These are phyloP conservation scores for Dolichopus griseipennis DNA, from an alignment of 2,888 invertebrate genomes.

Conservation along the genomic window DNA sequence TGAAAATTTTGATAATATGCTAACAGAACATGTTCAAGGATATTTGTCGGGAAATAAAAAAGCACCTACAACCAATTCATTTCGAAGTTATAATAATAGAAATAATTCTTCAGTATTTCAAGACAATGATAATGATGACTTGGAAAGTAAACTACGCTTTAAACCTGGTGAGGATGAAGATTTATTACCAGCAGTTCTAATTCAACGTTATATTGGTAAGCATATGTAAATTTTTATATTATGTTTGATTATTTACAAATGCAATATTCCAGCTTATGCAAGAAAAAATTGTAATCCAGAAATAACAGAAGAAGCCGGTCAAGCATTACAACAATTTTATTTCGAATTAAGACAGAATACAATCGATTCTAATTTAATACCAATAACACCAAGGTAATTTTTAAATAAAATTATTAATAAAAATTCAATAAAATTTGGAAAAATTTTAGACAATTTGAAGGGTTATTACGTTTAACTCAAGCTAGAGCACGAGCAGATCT, in stretches of 20 bases:
- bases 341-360: constrained; percentile 62
- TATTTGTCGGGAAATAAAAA: constrained; percentile 52
- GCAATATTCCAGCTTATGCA: constrained; percentile 57
- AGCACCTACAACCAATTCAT: constrained; percentile 37
- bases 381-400: constrained; percentile 59
- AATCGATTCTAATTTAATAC: constrained; percentile 58
- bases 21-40: constrained; percentile 63
- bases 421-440: neutral
- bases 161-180: constrained; percentile 56
- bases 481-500: constrained; percentile 84
- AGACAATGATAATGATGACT: constrained; percentile 40
- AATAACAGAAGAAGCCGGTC: constrained; percentile 62
- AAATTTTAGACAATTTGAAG: constrained; percentile 67
- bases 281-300: constrained; percentile 77
- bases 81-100: constrained; percentile 36
- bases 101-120: constrained; percentile 29
- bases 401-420: too few relatives aligned
- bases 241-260: neutral
- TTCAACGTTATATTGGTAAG: constrained; percentile 74
- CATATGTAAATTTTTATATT: neutral
- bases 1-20: constrained; percentile 42
- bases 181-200: constrained; percentile 61
- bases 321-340: constrained; percentile 68
- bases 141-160: constrained; percentile 33
- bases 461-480: constrained; percentile 74